Evolutionary conservation across 2,797 vertebrate genomes (phyloP).

Genomic region (Ciconia nigra): DNA sequence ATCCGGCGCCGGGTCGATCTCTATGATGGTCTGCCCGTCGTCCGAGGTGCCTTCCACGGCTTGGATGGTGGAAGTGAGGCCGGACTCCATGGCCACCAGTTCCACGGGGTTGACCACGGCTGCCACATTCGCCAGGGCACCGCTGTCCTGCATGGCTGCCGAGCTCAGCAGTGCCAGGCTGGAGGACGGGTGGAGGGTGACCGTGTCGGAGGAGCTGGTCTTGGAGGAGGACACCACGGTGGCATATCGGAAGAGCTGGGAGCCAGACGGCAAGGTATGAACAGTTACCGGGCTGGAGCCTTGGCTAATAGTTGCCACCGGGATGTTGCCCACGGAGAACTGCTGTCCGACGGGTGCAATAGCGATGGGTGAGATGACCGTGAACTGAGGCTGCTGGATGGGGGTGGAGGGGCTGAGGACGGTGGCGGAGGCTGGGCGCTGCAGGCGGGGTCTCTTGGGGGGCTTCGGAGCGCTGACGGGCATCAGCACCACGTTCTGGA

Average conservation of each 20-base stretch:
- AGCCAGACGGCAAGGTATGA: constrained; percentile 83
- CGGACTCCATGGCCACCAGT: constrained; percentile 87
- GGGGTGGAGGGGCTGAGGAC: constrained; percentile 80
- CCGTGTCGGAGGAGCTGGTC: constrained; percentile 78
- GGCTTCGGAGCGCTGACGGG: constrained; percentile 76
- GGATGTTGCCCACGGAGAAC: constrained; percentile 80
- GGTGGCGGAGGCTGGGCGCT: constrained; percentile 82
- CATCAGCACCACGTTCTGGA: constrained; percentile 83
- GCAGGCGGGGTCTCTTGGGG: constrained; percentile 81
- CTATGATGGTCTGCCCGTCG: constrained; percentile 87
- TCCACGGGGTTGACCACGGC: constrained; percentile 87
- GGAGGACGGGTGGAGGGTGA: constrained; percentile 88
- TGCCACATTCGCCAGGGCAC: constrained; percentile 77
- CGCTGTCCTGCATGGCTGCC: constrained; percentile 82
- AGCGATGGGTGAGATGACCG: constrained; percentile 84
- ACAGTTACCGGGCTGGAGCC: constrained; percentile 79
- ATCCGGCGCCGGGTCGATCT: constrained; percentile 87
- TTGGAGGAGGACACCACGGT: constrained; percentile 82
- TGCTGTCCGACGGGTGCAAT: constrained; percentile 78
- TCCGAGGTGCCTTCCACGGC: constrained; percentile 78
- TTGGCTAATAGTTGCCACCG: constrained; percentile 81
- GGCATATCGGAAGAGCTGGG: constrained; percentile 82
- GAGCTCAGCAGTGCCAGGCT: constrained; percentile 88
- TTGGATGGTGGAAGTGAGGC: constrained; percentile 77
- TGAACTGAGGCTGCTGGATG: constrained; percentile 86